phyloP scores from a whole-genome alignment of 2,888 invertebrate species.

The Noctua janthe region DNA sequence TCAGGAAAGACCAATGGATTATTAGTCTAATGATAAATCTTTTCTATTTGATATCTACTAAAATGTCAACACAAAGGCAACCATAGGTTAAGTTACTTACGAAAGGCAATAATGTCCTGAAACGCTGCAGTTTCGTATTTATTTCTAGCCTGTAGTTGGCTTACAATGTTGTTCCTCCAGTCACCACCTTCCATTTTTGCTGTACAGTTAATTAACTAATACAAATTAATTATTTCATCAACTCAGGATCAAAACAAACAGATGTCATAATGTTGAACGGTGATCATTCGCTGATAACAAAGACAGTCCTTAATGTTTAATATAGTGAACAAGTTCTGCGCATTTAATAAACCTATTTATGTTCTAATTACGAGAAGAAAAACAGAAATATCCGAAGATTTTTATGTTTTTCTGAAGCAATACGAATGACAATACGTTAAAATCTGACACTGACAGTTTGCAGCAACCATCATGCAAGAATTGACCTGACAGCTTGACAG shows the following conservation, averaged over 20 bases:
- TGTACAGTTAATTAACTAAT: slow-evolving; percentile 65
- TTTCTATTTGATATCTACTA: slow-evolving; percentile 53
- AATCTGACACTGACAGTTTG: slow-evolving; percentile 58
- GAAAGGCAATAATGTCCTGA: slow-evolving; percentile 94
- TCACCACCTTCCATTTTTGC: slow-evolving; percentile 86
- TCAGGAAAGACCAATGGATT: slow-evolving; percentile 65
- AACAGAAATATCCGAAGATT: slow-evolving; percentile 53
- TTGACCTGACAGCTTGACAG: slow-evolving; percentile 2
- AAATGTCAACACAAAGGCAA: slow-evolving; percentile 73
- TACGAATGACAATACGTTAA: slow-evolving; percentile 61
- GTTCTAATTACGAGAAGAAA: slow-evolving; percentile 38
- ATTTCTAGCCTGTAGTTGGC: slow-evolving; percentile 93
- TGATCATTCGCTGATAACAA: slow-evolving; percentile 31
- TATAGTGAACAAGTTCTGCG: slow-evolving; percentile 22
- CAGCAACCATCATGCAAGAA: neutral
- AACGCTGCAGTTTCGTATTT: slow-evolving; percentile 94
- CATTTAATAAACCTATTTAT: slow-evolving; percentile 29
- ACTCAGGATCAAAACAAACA: slow-evolving; percentile 85
- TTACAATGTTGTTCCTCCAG: slow-evolving; percentile 94
- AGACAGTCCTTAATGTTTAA: slow-evolving; percentile 10
- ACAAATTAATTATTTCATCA: slow-evolving; percentile 71
- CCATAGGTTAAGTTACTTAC: slow-evolving; percentile 91
- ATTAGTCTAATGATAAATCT: slow-evolving; percentile 68
- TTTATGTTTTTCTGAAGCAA: slow-evolving; percentile 50
- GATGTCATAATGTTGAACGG: slow-evolving; percentile 77